Conservation (phyloP, 1,140 invertebrate genomes). For the Maconellicoccus hirsutus region DNA sequence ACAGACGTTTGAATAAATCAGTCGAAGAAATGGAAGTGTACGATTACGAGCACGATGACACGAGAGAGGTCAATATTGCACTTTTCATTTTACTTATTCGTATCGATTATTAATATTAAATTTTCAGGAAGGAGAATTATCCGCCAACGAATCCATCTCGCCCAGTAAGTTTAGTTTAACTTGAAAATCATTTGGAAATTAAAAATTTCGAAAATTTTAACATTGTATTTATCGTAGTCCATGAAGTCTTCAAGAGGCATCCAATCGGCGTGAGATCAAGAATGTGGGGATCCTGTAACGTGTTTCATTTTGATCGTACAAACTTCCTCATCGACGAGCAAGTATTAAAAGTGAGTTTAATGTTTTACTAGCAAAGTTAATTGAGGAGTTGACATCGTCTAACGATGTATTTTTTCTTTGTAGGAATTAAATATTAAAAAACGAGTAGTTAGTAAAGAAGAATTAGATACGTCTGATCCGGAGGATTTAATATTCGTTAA, state of each 20-base stretch:
- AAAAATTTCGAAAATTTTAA: too few species aligned
- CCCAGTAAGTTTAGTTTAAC: background rate
- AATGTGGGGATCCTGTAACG: background rate
- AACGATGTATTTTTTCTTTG: background rate
- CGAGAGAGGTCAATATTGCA: background rate
- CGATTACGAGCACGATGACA: constrained; percentile 6
- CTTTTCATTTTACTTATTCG: background rate
- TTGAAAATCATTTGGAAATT: too few species aligned
- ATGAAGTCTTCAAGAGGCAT: background rate
- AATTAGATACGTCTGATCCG: background rate
- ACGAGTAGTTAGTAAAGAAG: background rate
- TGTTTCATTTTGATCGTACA: background rate
- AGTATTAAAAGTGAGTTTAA: background rate
- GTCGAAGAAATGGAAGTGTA: constrained; percentile 10
- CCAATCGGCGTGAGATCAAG: background rate
- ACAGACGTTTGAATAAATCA: background rate
- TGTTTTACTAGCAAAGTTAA: too few species aligned
- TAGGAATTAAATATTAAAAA: constrained; percentile 11
- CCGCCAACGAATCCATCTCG: constrained; percentile 8
- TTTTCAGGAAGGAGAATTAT: constrained; percentile 17
- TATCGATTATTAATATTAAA: background rate
- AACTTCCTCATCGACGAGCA: background rate
- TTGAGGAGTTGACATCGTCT: too few species aligned
- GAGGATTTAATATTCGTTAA: constrained; percentile 16
- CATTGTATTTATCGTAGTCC: background rate